Evolutionary conservation across 2,888 invertebrate species (phyloP).

Genomic region (Ischnura elegans): DNA sequence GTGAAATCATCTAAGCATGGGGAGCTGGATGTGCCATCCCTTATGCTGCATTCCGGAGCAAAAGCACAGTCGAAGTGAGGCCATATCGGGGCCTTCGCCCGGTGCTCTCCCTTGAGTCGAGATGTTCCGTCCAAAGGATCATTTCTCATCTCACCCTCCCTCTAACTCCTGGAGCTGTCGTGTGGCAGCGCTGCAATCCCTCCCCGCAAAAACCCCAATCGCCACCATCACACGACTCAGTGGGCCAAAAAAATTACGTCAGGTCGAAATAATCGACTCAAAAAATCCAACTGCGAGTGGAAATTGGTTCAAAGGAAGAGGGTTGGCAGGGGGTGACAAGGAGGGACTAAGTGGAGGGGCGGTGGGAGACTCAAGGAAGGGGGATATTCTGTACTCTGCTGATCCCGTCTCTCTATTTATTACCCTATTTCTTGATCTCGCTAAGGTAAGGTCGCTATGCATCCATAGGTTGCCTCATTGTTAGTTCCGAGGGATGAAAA

Average conservation of each 20-base stretch:
- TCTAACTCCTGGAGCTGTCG: background rate
- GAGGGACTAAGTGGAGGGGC: background rate
- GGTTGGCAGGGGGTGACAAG: background rate
- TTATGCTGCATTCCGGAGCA: background rate
- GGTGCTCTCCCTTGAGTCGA: background rate
- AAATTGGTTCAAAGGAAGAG: slow-evolving; percentile 18
- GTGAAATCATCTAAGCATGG: no score
- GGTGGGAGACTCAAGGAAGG: background rate
- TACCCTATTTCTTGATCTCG: no score
- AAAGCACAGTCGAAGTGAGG: background rate
- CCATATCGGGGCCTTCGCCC: background rate
- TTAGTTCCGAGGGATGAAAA: no score
- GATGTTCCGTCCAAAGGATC: background rate
- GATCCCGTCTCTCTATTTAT: no score
- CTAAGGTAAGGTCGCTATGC: no score
- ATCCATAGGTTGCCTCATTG: no score
- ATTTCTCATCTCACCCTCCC: background rate
- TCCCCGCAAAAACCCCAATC: background rate
- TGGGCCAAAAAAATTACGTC: slow-evolving; percentile 46
- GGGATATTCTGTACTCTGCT: no score
- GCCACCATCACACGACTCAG: background rate
- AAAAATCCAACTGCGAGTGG: slow-evolving; percentile 6
- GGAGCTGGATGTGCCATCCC: background rate
- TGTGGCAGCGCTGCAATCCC: background rate
- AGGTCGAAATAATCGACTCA: slow-evolving; percentile 49